Percentiles rank a stretch among this genome's conserved stretches.
phyloP scores from a whole-genome alignment of 2,113 vertebrate genomes.

The Sapajus apella region DNA sequence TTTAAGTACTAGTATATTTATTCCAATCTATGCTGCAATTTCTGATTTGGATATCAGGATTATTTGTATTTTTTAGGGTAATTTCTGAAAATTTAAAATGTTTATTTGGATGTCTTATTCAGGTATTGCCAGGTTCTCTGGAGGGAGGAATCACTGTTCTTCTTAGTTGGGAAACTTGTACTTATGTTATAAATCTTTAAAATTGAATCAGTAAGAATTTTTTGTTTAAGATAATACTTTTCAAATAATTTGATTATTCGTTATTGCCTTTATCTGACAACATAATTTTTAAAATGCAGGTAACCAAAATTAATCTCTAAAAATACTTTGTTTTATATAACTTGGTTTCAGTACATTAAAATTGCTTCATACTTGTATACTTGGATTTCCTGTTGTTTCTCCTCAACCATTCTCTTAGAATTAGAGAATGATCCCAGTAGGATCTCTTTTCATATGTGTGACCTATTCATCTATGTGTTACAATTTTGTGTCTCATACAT shows the following conservation, averaged over 20 bases:
- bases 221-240: constrained; percentile 14
- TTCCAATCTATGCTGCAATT: background rate
- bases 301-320: constrained; percentile 9
- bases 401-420: background rate
- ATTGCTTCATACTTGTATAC: background rate
- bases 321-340: constrained; percentile 35
- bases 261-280: constrained; percentile 17
- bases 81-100: background rate
- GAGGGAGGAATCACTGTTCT: background rate
- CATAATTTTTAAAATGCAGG: background rate
- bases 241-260: background rate
- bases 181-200: background rate
- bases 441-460: background rate
- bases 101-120: constrained; percentile 5
- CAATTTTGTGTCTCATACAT: background rate
- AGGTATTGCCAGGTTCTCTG: background rate
- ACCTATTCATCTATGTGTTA: background rate
- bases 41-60: constrained; percentile 3
- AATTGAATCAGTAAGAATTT: background rate
- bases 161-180: constrained; percentile 26
- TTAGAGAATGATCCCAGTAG: background rate
- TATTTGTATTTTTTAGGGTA: background rate
- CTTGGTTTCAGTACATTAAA: constrained; percentile 27
- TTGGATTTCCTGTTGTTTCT: constrained; percentile 1
- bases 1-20: background rate